Evolutionary conservation across 2,113 vertebrate genomes (phyloP).

Genomic region (Lepisosteus oculatus): DNA sequence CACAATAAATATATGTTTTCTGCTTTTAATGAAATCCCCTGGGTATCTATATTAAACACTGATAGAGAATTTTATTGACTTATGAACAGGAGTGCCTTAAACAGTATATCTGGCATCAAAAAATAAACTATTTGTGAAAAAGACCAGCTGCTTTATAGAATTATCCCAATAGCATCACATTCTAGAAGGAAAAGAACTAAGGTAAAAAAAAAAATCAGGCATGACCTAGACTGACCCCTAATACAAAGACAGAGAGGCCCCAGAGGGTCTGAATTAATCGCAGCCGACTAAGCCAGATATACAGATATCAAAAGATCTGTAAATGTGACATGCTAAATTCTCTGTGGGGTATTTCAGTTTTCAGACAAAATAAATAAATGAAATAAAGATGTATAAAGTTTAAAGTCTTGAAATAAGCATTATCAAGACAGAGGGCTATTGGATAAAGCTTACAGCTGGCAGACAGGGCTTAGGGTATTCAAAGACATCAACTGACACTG

Average conservation of each 20-base stretch:
- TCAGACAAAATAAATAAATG: constrained; percentile 39
- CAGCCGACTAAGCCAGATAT: constrained; percentile 61
- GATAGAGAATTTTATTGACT: too few relatives aligned
- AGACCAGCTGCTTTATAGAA: constrained; percentile 70
- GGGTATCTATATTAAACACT: too few relatives aligned
- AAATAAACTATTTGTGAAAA: constrained; percentile 42
- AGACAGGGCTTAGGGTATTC: background rate
- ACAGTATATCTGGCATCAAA: too few relatives aligned
- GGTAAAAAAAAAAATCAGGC: constrained; percentile 48
- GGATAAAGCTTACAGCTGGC: constrained; percentile 1
- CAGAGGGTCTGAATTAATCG: constrained; percentile 69
- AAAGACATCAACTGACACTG: too few relatives aligned
- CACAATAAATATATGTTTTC: too few relatives aligned
- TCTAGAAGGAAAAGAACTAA: constrained; percentile 45
- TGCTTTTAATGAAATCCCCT: too few relatives aligned
- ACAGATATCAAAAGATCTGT: constrained; percentile 52
- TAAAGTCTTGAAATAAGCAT: background rate
- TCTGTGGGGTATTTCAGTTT: constrained; percentile 25
- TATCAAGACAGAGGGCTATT: too few relatives aligned
- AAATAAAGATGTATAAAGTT: constrained; percentile 1
- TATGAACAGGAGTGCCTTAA: too few relatives aligned
- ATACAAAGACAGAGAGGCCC: constrained; percentile 68
- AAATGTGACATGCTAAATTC: constrained; percentile 38
- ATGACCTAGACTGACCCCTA: constrained; percentile 67
- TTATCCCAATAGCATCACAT: constrained; percentile 62